Conservation (phyloP, 2,888 invertebrate species). For the Ptycholaimellus sp. region DNA sequence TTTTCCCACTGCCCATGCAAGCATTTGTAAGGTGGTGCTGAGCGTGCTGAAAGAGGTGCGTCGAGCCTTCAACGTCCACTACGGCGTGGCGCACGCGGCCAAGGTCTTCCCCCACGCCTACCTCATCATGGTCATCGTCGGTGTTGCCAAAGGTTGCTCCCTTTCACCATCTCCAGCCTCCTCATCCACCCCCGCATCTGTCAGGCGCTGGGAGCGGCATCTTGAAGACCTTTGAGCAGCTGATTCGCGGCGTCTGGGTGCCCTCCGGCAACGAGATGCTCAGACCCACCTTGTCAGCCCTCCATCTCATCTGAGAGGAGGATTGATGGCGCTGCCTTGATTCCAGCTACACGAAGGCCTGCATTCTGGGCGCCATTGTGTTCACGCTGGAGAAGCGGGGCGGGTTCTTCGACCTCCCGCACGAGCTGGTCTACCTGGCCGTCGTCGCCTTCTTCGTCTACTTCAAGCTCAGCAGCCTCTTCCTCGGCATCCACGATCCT, state of each 20-base stretch:
- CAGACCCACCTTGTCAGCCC: constrained; percentile 93
- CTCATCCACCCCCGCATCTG: no score
- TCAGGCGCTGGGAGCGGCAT: constrained; percentile 92
- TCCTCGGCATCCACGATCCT: constrained; percentile 90
- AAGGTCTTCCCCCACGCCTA: constrained; percentile 89
- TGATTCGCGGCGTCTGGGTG: constrained; percentile 89
- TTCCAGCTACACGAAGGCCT: constrained; percentile 89
- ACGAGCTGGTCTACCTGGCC: constrained; percentile 72
- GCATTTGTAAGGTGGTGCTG: no score
- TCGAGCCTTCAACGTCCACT: constrained; percentile 36
- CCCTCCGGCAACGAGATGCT: constrained; percentile 94
- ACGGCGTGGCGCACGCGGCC: constrained; percentile 82
- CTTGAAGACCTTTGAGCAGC: constrained; percentile 66
- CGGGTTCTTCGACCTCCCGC: constrained; percentile 78
- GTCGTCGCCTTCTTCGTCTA: constrained; percentile 25
- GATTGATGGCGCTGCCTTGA: no score
- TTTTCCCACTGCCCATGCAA: no score
- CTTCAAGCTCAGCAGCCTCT: constrained; percentile 58
- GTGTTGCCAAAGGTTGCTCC: constrained; percentile 49
- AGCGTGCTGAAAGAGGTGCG: constrained; percentile 20
- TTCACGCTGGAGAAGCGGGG: constrained; percentile 92
- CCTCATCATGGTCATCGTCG: constrained; percentile 78
- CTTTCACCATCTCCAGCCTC: no score
- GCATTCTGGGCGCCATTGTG: constrained; percentile 72
- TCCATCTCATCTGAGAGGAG: neutral